Conservation (phyloP, 1,140 invertebrate genomes). For the Aculops lycopersici region DNA sequence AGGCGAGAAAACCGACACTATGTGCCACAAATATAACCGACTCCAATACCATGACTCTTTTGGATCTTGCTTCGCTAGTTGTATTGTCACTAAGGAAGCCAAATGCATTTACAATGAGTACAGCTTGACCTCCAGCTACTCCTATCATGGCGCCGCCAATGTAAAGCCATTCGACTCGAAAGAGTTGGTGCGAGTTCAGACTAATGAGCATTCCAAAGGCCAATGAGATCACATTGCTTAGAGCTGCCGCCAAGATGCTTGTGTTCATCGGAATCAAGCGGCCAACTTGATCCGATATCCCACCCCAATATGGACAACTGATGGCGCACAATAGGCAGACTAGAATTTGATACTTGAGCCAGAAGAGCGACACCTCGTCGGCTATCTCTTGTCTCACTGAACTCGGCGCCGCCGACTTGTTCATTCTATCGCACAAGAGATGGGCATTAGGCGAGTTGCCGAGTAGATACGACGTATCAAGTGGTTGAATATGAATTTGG, state of each 20-base stretch:
- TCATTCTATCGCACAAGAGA: neutral
- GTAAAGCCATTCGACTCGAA: conserved; percentile 12
- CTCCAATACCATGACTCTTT: conserved; percentile 46
- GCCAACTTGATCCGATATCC: neutral
- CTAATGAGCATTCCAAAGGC: conserved; percentile 12
- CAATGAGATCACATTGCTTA: neutral
- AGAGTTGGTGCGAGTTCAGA: too few species aligned
- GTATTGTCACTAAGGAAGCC: conserved; percentile 60
- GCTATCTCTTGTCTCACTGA: neutral
- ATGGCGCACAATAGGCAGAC: neutral
- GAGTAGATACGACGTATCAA: too few species aligned
- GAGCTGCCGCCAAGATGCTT: neutral
- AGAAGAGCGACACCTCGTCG: neutral
- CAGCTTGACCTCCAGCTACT: conserved; percentile 46
- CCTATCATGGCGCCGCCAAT: conserved; percentile 17
- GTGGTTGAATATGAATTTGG: neutral
- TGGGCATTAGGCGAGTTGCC: too few species aligned
- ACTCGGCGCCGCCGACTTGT: neutral
- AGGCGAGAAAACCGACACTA: conserved; percentile 17
- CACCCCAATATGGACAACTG: neutral
- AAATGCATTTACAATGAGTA: conserved; percentile 57
- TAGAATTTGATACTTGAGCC: neutral
- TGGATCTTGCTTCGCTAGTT: conserved; percentile 36
- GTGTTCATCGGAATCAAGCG: neutral
- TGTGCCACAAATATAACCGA: conserved; percentile 19